These are phyloP conservation scores for Protula sp. DNA, from an alignment of 2,888 invertebrate genomes.

Conservation along the genomic window DNA sequence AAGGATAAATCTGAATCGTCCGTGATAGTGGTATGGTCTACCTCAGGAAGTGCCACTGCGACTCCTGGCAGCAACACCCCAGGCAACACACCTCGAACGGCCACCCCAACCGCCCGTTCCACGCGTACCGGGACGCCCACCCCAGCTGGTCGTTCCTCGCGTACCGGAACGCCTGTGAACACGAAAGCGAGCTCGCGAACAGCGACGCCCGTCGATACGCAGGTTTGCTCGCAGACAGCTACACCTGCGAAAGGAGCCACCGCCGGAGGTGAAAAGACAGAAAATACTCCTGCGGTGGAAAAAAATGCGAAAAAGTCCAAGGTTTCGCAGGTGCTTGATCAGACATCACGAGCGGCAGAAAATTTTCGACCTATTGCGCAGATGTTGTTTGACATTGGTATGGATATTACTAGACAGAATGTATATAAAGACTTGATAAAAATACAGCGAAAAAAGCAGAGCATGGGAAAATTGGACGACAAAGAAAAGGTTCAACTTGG, in stretches of 20 bases:
- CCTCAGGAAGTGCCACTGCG: too few relatives aligned
- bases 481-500: conserved; percentile 60
- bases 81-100: too few relatives aligned
- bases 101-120: too few relatives aligned
- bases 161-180: too few relatives aligned
- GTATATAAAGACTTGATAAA: conserved; percentile 86
- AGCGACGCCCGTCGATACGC: neutral
- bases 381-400: conserved; percentile 85
- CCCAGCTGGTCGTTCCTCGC: too few relatives aligned
- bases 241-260: neutral
- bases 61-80: too few relatives aligned
- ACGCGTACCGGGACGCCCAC: too few relatives aligned
- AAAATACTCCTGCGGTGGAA: neutral
- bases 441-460: conserved; percentile 74
- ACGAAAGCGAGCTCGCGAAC: too few relatives aligned
- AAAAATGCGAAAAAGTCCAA: neutral
- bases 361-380: conserved; percentile 65
- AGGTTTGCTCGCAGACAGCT: neutral
- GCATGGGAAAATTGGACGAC: conserved; percentile 55
- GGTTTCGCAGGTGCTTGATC: too few relatives aligned
- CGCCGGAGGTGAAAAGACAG: neutral
- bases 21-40: too few relatives aligned
- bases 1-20: neutral
- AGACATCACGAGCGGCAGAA: too few relatives aligned
- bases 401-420: conserved; percentile 83